Conservation (phyloP, 1,140 invertebrate species). For the Patella vulgata region DNA sequence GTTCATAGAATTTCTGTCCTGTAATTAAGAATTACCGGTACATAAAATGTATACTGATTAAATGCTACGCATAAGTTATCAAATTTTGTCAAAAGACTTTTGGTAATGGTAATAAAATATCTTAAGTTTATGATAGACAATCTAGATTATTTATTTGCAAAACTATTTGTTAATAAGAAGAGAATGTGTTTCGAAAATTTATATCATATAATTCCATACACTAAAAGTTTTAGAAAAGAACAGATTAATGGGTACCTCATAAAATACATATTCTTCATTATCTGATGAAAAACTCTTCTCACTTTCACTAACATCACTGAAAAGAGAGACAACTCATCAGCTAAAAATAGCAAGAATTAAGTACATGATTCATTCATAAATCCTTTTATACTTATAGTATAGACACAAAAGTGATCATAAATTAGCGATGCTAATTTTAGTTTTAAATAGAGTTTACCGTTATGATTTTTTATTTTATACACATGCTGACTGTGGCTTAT, state of each 20-base stretch:
- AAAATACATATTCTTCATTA: conserved; percentile 24
- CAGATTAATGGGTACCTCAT: too few relatives aligned
- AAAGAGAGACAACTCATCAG: background rate
- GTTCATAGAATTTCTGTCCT: conserved; percentile 56
- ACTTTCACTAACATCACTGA: conserved; percentile 7
- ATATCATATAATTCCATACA: too few relatives aligned
- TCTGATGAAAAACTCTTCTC: conserved; percentile 35
- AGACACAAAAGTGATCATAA: too few relatives aligned
- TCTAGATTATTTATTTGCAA: background rate
- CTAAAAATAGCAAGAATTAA: too few relatives aligned
- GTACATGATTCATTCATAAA: too few relatives aligned
- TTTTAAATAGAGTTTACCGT: too few relatives aligned
- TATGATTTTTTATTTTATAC: too few relatives aligned
- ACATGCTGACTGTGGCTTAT: too few relatives aligned
- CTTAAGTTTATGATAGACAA: background rate
- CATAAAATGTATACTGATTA: background rate
- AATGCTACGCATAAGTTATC: background rate
- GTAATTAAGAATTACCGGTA: conserved; percentile 14
- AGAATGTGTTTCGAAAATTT: too few relatives aligned
- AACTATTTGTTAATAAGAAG: background rate
- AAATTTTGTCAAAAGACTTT: conserved; percentile 9
- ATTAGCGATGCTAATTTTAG: too few relatives aligned
- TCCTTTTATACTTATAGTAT: too few relatives aligned
- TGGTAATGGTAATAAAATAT: background rate
- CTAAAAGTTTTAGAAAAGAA: too few relatives aligned